Evolutionary conservation across 2,113 vertebrate genomes (phyloP), one percentile per base, ranked within the genome.

Genomic region (Onychorhynchus coronatus): DNA sequence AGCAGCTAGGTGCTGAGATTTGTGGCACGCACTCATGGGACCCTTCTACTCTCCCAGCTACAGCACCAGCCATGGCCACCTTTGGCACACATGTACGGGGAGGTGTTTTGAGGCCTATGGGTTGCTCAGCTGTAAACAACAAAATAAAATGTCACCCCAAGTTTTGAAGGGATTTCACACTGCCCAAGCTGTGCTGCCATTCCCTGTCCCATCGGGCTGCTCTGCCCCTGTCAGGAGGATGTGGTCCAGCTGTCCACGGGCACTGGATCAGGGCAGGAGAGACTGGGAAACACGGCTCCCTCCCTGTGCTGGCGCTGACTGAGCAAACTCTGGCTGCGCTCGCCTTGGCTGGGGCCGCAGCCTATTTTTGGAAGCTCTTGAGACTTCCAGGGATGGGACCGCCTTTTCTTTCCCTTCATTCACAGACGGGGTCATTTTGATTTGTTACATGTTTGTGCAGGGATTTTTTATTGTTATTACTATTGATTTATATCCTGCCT

Each of bases 331-430:
- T 77, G 96, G 93, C 88, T 67, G 44, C 0, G 31, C 83, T 74
- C 35, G 8, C 86, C 77, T 87, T 95, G 95, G 58, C 96, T 30
- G 49, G 85, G 67, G 59, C 65, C 0, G 0, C 56, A 77, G 76
- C 67, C 96, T 96, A 89, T 92, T 96, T 96, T 93, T 96, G 93
- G 96, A 97, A 92, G 86, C 76, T 96, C 91, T 68, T 5, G 8
- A 94, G 88, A 49, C 58, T 87, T 89, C 65, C 92, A 96, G 86
- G 86, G 83, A 93, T 20, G 66, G 83, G 91, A 39, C 41, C 0
- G 53, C 93, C 76, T 92, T 81, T 87, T 88, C 73, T 95, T 95
- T 35, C 72, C 79, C 62, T 91, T 84, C 91, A 91, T 94, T 96
- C 96, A 93, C 86, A 94, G 86, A 89, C 15, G 0, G 39, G 79